Conservation (phyloP, 2,888 invertebrate species). For the Ectobius pallidus region DNA sequence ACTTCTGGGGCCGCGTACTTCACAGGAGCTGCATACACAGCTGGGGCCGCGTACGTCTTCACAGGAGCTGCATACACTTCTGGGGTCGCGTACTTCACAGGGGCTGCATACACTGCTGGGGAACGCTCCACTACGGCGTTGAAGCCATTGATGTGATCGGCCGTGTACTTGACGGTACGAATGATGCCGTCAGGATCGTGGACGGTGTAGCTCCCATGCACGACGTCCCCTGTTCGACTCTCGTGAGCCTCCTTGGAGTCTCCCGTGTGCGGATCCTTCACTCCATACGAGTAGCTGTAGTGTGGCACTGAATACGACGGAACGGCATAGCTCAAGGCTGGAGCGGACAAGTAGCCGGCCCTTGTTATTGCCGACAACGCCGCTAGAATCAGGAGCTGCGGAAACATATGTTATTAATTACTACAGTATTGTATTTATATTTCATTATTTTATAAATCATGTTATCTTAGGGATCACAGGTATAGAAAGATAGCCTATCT, state of each 20-base stretch:
- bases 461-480: too few relatives aligned
- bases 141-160: conserved; percentile 28
- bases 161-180: conserved; percentile 22
- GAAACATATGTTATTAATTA: too few relatives aligned
- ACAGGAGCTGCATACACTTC: neutral
- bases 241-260: conserved; percentile 38
- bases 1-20: neutral
- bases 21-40: neutral
- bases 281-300: conserved; percentile 42
- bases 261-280: conserved; percentile 42
- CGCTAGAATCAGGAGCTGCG: conserved; percentile 59
- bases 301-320: conserved; percentile 25
- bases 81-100: neutral
- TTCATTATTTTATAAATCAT: too few relatives aligned
- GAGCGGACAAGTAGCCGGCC: neutral
- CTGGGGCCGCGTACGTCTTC: neutral
- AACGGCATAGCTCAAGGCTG: conserved; percentile 27
- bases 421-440: too few relatives aligned
- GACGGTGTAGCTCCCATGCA: neutral
- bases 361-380: conserved; percentile 50
- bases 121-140: conserved; percentile 28
- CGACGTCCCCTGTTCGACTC: conserved; percentile 12
- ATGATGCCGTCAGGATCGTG: neutral
- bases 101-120: conserved; percentile 25
- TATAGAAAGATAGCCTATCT: too few relatives aligned